Evolutionary conservation across 2,888 invertebrate genomes (phyloP).

Genomic region (Kuschelorhynchus macadamiae): DNA sequence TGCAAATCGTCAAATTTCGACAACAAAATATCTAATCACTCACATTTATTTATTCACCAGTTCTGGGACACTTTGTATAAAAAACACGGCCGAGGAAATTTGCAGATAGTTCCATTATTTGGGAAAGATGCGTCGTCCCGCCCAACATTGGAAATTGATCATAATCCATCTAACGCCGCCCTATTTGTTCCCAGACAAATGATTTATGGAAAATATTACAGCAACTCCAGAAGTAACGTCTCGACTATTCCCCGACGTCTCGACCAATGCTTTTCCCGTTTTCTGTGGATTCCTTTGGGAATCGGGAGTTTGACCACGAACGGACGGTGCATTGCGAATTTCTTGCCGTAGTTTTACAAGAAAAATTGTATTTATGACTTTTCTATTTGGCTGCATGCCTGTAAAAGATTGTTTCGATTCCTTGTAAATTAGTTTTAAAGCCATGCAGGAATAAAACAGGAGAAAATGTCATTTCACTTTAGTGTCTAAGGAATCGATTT

Average conservation of each 20-base stretch:
- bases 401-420: background rate
- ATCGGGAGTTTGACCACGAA: constrained; percentile 48
- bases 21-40: no score
- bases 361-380: constrained; percentile 48
- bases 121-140: background rate
- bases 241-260: constrained; percentile 41
- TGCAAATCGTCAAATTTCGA: no score
- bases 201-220: constrained; percentile 71
- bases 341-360: constrained; percentile 41
- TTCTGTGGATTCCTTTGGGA: constrained; percentile 44
- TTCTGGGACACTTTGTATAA: no score
- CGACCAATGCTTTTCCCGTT: constrained; percentile 48
- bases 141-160: constrained; percentile 37
- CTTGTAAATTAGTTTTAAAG: constrained; percentile 4
- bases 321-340: constrained; percentile 48
- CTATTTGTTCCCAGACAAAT: constrained; percentile 54
- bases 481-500: no score
- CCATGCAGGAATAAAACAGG: no score
- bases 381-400: constrained; percentile 23
- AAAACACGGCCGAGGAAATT: no score
- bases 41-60: no score
- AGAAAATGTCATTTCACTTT: no score
- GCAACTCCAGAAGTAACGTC: constrained; percentile 49
- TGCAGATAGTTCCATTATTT: no score
- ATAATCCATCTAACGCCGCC: constrained; percentile 44